These are phyloP conservation scores for Gnathonemus longibarbis DNA, from an alignment of 2,113 vertebrate genomes.

Conservation along the genomic window DNA sequence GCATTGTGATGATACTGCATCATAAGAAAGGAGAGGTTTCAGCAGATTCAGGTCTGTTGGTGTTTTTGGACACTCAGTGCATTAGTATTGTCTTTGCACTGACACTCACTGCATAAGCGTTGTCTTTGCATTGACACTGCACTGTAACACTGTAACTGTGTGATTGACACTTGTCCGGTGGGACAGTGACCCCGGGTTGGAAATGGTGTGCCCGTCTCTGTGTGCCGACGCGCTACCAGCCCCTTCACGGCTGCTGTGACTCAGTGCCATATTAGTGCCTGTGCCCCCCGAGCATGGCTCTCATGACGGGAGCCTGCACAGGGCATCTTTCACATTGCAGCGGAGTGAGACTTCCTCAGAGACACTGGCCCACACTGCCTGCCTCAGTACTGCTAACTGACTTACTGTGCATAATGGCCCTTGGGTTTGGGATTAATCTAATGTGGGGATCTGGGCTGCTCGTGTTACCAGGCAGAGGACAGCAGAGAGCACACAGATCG, in stretches of 20 bases:
- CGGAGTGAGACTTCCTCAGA: background rate
- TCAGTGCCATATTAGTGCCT: background rate
- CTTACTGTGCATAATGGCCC: background rate
- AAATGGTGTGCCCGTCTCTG: background rate
- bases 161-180: background rate
- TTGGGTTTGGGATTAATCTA: slow-evolving; percentile 9
- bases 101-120: background rate
- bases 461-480: background rate
- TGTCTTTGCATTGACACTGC: background rate
- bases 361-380: background rate
- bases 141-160: background rate
- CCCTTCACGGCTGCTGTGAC: background rate
- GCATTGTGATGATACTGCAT: background rate
- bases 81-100: background rate
- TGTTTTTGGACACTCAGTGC: background rate
- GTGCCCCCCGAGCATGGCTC: background rate
- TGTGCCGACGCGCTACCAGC: background rate
- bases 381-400: background rate
- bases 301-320: background rate
- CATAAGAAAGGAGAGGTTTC: background rate
- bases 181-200: background rate
- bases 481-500: background rate
- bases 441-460: background rate
- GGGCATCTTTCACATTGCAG: background rate
- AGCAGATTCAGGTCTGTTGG: background rate